Evolutionary conservation across 1,140 invertebrate species (phyloP).

Genomic region (Protaetia brevitarsis): DNA sequence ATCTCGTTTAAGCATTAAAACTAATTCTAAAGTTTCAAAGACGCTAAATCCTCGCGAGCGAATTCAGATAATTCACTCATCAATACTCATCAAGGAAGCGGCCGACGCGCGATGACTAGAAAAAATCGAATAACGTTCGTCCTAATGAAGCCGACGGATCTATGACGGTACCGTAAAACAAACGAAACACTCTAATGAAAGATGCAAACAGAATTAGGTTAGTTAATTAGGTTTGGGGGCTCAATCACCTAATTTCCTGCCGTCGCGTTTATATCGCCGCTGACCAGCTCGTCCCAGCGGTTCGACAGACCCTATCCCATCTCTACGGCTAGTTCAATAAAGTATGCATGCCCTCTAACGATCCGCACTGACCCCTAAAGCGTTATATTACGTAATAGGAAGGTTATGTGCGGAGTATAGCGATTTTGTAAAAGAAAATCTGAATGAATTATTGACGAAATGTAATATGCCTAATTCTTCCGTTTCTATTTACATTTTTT

Average conservation of each 20-base stretch:
- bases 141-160: not conserved
- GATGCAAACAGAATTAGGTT: constrained; percentile 14
- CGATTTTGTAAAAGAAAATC: too few relatives aligned
- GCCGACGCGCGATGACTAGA: too few relatives aligned
- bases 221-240: constrained; percentile 15
- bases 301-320: constrained; percentile 6
- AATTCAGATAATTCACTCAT: too few relatives aligned
- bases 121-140: not conserved
- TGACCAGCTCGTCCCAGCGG: not conserved
- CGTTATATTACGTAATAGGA: not conserved
- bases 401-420: not conserved
- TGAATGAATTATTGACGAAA: too few relatives aligned
- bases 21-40: too few relatives aligned
- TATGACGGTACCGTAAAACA: not conserved
- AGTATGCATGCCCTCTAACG: constrained; percentile 10
- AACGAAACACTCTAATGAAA: constrained; percentile 14
- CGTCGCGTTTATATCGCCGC: constrained; percentile 10
- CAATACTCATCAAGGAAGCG: too few relatives aligned
- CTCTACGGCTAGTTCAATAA: constrained; percentile 10
- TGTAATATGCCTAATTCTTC: too few relatives aligned
- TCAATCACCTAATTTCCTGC: constrained; percentile 17
- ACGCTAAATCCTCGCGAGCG: too few relatives aligned
- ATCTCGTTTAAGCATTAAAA: too few relatives aligned
- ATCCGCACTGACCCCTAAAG: not conserved
- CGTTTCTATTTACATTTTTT: too few relatives aligned